phyloP scores from a whole-genome alignment of 2,797 vertebrate genomes.

The Siniperca scherzeri region DNA sequence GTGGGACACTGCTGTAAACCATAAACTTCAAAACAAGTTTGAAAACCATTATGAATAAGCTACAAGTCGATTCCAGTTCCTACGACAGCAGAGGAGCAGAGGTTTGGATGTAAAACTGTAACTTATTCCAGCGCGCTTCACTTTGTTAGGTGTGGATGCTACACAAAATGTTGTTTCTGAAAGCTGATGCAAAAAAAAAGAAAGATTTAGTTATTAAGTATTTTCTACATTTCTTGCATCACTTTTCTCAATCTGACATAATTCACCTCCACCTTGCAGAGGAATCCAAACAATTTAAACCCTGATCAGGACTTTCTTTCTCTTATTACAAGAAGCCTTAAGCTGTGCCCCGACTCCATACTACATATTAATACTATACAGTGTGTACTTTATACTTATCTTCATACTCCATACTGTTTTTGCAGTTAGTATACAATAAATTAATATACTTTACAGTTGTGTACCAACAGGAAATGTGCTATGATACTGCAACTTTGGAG shows the following conservation, averaged over 20 bases:
- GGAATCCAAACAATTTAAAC: slow-evolving; percentile 12
- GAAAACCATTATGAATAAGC: slow-evolving; percentile 85
- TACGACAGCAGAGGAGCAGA: slow-evolving; percentile 43
- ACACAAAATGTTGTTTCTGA: slow-evolving; percentile 33
- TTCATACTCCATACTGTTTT: background rate
- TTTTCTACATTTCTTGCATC: slow-evolving; percentile 24
- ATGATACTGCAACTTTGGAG: slow-evolving; percentile 9
- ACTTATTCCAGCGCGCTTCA: slow-evolving; percentile 28
- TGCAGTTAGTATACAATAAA: slow-evolving; percentile 1
- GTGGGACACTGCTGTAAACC: slow-evolving; percentile 74
- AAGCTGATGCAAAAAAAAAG: slow-evolving; percentile 4
- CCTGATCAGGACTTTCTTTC: slow-evolving; percentile 23
- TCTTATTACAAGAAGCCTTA: slow-evolving; percentile 5
- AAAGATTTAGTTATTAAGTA: background rate
- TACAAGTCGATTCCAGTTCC: slow-evolving; percentile 18
- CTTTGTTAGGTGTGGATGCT: slow-evolving; percentile 29
- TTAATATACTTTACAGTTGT: background rate
- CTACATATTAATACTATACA: slow-evolving; percentile 16
- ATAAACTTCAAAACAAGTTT: slow-evolving; percentile 95
- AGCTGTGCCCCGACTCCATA: slow-evolving; percentile 43
- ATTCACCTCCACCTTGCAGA: slow-evolving; percentile 5
- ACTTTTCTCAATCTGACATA: slow-evolving; percentile 9
- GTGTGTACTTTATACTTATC: background rate
- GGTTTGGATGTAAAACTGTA: slow-evolving; percentile 9
- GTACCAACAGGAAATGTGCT: slow-evolving; percentile 4